Percentiles rank a stretch among this genome's conserved stretches.
These are phyloP conservation scores for Brachyalestes nurse DNA, from an alignment of 2,797 vertebrate genomes.

Conservation along the genomic window DNA sequence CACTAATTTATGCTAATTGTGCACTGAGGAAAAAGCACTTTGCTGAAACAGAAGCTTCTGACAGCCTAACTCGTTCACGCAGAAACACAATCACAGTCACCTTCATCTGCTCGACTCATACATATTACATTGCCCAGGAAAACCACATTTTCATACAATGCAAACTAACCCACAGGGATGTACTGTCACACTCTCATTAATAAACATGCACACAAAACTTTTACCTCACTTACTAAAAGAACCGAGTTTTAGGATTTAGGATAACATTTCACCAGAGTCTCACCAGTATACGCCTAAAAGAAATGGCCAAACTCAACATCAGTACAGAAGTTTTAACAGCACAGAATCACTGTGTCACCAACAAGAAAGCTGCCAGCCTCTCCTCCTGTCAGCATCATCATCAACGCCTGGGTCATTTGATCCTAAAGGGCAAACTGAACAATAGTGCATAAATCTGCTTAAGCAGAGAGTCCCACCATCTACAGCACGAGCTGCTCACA, in stretches of 20 bases:
- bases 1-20: not conserved
- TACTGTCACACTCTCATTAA: conserved; percentile 14
- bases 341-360: conserved; percentile 1
- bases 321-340: not conserved
- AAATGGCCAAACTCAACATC: not conserved
- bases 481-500: not conserved
- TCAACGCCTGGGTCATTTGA: conserved; percentile 37
- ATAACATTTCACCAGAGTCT: not conserved
- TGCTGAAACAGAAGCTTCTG: not conserved
- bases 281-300: not conserved
- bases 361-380: conserved; percentile 6
- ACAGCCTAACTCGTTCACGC: conserved; percentile 5
- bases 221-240: not conserved
- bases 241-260: not conserved
- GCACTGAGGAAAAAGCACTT: not conserved
- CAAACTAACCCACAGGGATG: not conserved
- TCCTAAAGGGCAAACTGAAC: conserved; percentile 50
- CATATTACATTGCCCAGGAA: conserved; percentile 33
- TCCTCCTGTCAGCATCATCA: conserved; percentile 40
- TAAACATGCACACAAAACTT: conserved; percentile 6
- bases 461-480: not conserved
- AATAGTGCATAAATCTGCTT: conserved; percentile 33
- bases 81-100: conserved; percentile 26
- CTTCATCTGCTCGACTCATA: conserved; percentile 11
- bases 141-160: conserved; percentile 13